Base-by-base conservation (phyloP, 2,113 vertebrate genomes). In the Rhinoderma darwinii region DNA sequence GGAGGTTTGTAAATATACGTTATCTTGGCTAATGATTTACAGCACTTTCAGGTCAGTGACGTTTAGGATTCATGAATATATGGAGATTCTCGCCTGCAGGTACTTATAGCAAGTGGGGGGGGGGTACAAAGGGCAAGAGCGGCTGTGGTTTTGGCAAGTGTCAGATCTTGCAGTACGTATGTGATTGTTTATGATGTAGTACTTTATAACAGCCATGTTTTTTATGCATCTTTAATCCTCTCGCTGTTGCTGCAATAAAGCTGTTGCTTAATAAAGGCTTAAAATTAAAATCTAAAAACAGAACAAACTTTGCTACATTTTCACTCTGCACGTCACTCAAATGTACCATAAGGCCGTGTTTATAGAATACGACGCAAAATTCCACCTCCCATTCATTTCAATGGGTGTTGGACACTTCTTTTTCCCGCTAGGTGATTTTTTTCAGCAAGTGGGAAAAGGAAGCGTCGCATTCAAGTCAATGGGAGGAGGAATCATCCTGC, bases 1-100 rank as follows among this genome's bases (percentile, higher is more conserved):
- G 32, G 32, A 25, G 37, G 68, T 73, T 56, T 84, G 41, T 72
- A 72, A 41, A 41, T 54, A 27, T 35, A 7, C 25, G 43, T 12
- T 9, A 25, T 22, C n/a, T 41, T 77, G n/a, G 83, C 20, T 84
- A 75, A 84, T 74, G 83, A 56, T 84, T 47, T 63, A 63, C 44
- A 44, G 72, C 75, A 59, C 35, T 61, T 84, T 76, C 18, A 74
- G 83, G 73, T 84, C 50, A 84, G 22, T 47, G 39, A 32, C 9
- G n/a, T 84, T 30, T 43, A 61, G 47, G 54, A 76, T 84, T 77
- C 76, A 84, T 84, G 83, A 47, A 76, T 76, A 39, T 20, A 84
- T 7, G 44, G 35, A 18, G 70, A 59, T 39, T 84, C 25, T 56
- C 32, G 70, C 70, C 70, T 61, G 68, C 70, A 75, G 35, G 50